Evolutionary conservation across 1,140 invertebrate genomes (phyloP).

Genomic region (Thereuonema tuberculata): DNA sequence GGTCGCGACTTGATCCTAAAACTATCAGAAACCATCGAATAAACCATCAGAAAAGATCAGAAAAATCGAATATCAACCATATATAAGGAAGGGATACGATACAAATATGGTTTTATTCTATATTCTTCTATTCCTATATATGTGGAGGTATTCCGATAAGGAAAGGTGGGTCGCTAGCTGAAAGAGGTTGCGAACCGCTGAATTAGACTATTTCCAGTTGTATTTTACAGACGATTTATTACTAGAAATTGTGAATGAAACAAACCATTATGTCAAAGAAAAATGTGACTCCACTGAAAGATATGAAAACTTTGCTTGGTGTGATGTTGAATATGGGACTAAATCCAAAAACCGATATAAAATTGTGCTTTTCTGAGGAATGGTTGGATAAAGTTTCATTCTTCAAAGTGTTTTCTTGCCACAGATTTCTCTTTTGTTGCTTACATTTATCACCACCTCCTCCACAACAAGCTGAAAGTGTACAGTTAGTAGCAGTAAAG

Average conservation of each 20-base stretch:
- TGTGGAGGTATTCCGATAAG: too few species aligned
- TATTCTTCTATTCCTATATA: too few species aligned
- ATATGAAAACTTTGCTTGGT: neutral
- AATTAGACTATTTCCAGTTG: neutral
- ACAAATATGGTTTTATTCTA: too few species aligned
- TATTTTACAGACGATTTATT: neutral
- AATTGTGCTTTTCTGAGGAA: neutral
- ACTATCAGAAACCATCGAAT: too few species aligned
- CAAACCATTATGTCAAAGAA: neutral
- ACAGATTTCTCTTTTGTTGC: neutral
- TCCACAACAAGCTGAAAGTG: neutral
- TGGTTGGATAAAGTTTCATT: neutral
- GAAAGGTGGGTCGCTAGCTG: too few species aligned
- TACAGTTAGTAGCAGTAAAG: neutral
- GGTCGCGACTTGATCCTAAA: too few species aligned
- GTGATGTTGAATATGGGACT: neutral
- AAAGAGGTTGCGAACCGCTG: too few species aligned
- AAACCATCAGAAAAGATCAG: too few species aligned
- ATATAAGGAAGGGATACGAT: too few species aligned
- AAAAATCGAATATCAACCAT: too few species aligned
- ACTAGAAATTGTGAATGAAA: neutral
- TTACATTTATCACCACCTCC: neutral
- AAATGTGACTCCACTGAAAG: neutral
- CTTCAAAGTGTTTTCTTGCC: neutral
- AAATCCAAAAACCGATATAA: neutral